Evolutionary conservation across 2,888 invertebrate species (phyloP).

Genomic region (Xestobium rufovillosum): DNA sequence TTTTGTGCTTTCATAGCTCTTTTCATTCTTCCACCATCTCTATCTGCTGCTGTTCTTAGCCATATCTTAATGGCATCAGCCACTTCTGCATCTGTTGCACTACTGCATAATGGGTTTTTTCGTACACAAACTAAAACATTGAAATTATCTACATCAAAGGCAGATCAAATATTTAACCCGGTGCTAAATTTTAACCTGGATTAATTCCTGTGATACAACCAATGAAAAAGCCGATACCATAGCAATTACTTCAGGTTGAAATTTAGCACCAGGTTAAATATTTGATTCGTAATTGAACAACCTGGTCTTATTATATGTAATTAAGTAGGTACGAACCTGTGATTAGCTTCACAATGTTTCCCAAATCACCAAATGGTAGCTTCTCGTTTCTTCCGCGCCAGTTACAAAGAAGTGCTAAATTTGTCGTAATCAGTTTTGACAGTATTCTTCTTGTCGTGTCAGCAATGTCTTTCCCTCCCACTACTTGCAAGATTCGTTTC

Average conservation of each 20-base stretch:
- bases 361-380: neutral
- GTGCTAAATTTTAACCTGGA: too few species aligned
- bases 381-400: neutral
- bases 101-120: too few species aligned
- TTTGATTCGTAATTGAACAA: too few species aligned
- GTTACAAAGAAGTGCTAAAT: neutral
- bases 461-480: constrained; percentile 2
- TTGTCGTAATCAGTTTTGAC: neutral
- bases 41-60: neutral
- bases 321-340: neutral
- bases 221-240: too few species aligned
- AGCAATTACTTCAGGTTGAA: neutral
- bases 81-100: constrained; percentile 1
- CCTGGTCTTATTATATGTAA: neutral
- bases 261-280: neutral
- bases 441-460: constrained; percentile 1
- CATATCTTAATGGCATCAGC: neutral
- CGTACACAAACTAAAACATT: constrained; percentile 1
- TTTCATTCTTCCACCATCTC: neutral
- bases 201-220: too few species aligned
- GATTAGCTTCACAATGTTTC: constrained; percentile 1
- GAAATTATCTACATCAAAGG: too few species aligned
- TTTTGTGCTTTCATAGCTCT: too few species aligned
- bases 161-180: too few species aligned
- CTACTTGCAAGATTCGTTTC: neutral